phyloP scores from a whole-genome alignment of 2,797 vertebrate species.

The Siniperca scherzeri region DNA sequence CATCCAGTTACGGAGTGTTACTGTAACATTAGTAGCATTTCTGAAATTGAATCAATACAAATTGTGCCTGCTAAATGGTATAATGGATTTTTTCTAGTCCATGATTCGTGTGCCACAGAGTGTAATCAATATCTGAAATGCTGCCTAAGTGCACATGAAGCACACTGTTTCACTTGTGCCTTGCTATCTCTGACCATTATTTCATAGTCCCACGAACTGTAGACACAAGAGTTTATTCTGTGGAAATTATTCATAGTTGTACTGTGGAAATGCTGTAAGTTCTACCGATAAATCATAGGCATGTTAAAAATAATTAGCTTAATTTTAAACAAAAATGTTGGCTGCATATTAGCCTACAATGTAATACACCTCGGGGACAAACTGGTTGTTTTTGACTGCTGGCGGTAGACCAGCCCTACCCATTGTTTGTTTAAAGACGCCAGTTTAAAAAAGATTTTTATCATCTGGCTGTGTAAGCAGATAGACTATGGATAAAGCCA shows the following conservation, averaged over 20 bases:
- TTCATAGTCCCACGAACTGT: constrained; percentile 23
- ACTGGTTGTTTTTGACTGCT: not conserved
- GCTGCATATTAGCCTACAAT: not conserved
- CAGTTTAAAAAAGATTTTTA: not conserved
- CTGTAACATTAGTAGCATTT: constrained; percentile 81
- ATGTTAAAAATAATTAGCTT: not conserved
- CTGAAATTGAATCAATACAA: constrained; percentile 82
- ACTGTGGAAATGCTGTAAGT: constrained; percentile 2
- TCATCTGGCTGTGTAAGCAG: constrained; percentile 5
- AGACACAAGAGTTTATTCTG: constrained; percentile 20
- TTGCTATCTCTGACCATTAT: constrained; percentile 54
- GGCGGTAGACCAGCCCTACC: not conserved
- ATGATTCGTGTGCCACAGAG: constrained; percentile 70
- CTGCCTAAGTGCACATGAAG: constrained; percentile 83
- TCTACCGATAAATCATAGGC: not conserved
- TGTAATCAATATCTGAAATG: constrained; percentile 87
- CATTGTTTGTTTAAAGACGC: not conserved
- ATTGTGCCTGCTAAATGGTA: constrained; percentile 84
- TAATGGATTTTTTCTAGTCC: constrained; percentile 85
- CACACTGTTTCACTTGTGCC: constrained; percentile 74
- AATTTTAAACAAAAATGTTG: not conserved
- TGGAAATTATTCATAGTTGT: constrained; percentile 35
- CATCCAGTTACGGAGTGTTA: constrained; percentile 73
- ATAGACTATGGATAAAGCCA: not conserved
- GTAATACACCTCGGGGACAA: not conserved